phyloP scores from a whole-genome alignment of 2,113 vertebrate species.

The Mirounga angustirostris region DNA sequence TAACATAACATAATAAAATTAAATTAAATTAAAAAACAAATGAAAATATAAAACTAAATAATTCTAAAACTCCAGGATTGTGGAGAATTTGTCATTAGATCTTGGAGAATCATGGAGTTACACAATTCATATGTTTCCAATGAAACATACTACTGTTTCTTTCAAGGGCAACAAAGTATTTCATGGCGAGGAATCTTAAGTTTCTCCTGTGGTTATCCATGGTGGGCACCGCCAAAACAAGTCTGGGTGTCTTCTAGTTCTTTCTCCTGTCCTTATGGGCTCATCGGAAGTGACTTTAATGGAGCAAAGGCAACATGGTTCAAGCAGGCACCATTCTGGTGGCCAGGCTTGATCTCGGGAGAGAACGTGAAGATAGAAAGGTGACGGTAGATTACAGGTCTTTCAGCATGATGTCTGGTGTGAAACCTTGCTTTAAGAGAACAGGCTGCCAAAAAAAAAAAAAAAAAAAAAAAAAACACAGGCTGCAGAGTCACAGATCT shows the following conservation, averaged over 20 bases:
- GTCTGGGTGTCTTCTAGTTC: not conserved
- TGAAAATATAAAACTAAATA: not conserved
- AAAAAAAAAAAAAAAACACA: not conserved
- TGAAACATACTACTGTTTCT: slow-evolving; percentile 36
- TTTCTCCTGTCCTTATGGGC: not conserved
- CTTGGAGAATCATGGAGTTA: not conserved
- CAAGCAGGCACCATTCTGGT: not conserved
- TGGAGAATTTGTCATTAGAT: not conserved
- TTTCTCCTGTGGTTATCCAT: not conserved
- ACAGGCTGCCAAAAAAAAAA: not conserved
- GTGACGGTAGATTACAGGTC: not conserved
- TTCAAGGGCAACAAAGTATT: slow-evolving; percentile 21
- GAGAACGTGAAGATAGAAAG: not conserved
- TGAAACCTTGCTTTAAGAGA: not conserved
- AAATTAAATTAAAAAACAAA: not conserved
- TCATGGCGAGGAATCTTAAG: not conserved
- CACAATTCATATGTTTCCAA: slow-evolving; percentile 18
- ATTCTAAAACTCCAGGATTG: slow-evolving; percentile 27
- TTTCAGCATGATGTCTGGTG: not conserved
- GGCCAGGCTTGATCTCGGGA: not conserved
- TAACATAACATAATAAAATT: too few relatives aligned
- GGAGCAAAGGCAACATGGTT: not conserved
- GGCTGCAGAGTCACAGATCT: slow-evolving; percentile 19
- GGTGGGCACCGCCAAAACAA: not conserved
- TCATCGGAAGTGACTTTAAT: not conserved